A percentile compares a stretch with the other conserved stretches of the same genome.
Evolutionary conservation across 53 echinoderm and acorn worm genomes (phyloP).

Genomic region (Glandiceps talaboti): DNA sequence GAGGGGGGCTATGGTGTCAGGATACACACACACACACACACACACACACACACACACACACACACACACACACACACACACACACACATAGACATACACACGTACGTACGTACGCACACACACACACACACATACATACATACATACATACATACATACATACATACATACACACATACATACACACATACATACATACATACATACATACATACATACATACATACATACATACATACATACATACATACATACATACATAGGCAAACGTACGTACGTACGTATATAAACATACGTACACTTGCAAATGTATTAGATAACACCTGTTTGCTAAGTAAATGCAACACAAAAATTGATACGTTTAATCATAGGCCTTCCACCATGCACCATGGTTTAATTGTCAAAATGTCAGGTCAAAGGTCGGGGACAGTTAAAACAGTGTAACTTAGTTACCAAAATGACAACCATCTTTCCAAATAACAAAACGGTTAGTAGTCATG

Average conservation of each 20-base stretch:
- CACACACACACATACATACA: not conserved
- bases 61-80: not conserved
- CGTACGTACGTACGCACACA: not conserved
- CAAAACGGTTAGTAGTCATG: too few relatives aligned
- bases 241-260: not conserved
- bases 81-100: not conserved
- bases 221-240: not conserved
- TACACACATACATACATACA: not conserved
- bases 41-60: not conserved
- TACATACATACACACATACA: not conserved
- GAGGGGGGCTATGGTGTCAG: too few relatives aligned
- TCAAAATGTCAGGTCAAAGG: too few relatives aligned
- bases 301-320: not conserved
- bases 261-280: not conserved
- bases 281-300: not conserved
- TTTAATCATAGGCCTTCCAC: too few relatives aligned
- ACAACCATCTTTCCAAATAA: too few relatives aligned
- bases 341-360: too few relatives aligned
- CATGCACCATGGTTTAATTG: too few relatives aligned
- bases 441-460: too few relatives aligned
- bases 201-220: too few relatives aligned
- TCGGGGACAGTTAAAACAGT: too few relatives aligned
- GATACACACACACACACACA: not conserved
- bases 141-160: not conserved
- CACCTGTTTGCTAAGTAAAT: too few relatives aligned